phyloP scores from a whole-genome alignment of 2,113 vertebrate genomes.

The Cygnus buccinator region DNA sequence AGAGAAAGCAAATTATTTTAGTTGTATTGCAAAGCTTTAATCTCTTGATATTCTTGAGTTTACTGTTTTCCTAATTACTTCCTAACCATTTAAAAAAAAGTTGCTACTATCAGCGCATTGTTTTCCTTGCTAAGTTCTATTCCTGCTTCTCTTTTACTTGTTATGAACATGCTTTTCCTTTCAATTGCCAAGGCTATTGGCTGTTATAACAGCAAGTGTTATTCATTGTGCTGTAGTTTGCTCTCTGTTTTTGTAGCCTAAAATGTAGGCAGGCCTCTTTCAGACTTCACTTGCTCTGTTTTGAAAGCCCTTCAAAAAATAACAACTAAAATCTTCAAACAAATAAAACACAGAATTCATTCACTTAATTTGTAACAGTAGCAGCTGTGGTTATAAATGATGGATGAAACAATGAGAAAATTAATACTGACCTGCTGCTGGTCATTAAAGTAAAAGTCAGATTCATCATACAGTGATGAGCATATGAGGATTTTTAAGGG shows the following conservation, averaged over 20 bases:
- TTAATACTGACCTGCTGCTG: not conserved
- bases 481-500: not conserved
- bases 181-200: not conserved
- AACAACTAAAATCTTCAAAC: not conserved
- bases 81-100: not conserved
- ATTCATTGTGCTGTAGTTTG: not conserved
- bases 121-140: not conserved
- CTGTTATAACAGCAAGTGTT: not conserved
- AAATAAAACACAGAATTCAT: not conserved
- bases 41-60: not conserved
- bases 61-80: not conserved
- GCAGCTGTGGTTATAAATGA: not conserved
- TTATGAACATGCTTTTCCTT: not conserved
- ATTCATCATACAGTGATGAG: not conserved
- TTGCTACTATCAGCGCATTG: not conserved
- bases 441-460: not conserved
- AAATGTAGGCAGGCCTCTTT: not conserved
- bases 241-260: not conserved
- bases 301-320: not conserved
- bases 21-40: not conserved
- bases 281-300: accelerated
- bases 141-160: not conserved
- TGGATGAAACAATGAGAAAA: not conserved
- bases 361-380: not conserved
- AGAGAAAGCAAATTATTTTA: not conserved